A percentile compares a stretch with the other conserved stretches of the same genome.
Evolutionary conservation across 1,140 invertebrate species (phyloP).

Genomic region (Drosophila ironensis): DNA sequence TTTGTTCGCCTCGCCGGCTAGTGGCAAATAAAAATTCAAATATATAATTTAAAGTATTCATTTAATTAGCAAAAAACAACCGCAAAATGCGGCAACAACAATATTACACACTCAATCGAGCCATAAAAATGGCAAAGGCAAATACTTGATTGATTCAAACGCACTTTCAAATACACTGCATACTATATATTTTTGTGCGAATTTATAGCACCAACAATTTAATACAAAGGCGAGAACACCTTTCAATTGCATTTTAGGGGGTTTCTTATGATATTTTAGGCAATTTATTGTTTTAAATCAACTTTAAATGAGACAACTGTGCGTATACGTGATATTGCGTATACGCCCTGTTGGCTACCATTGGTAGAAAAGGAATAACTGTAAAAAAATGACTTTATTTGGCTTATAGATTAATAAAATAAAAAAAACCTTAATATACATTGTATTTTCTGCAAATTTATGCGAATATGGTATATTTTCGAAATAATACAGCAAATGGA

Average conservation of each 20-base stretch:
- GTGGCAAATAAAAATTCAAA: constrained; percentile 35
- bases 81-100: constrained; percentile 6
- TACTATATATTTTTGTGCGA: not conserved
- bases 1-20: not conserved
- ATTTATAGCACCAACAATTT: too few relatives aligned
- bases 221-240: not conserved
- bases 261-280: too few relatives aligned
- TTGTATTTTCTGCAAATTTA: too few relatives aligned
- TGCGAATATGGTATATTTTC: too few relatives aligned
- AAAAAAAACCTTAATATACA: too few relatives aligned
- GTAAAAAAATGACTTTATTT: too few relatives aligned
- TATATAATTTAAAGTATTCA: constrained; percentile 41
- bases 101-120: constrained; percentile 8
- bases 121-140: constrained; percentile 3
- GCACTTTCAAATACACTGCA: constrained; percentile 12
- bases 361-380: too few relatives aligned
- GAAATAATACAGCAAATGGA: too few relatives aligned
- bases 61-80: constrained; percentile 54
- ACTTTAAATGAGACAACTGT: not conserved
- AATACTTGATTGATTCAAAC: constrained; percentile 1
- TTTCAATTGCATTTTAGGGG: too few relatives aligned
- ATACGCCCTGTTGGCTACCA: not conserved
- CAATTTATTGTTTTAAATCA: too few relatives aligned
- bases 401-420: too few relatives aligned
- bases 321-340: not conserved